A percentile compares a stretch with the other conserved stretches of the same genome.
phyloP scores from a whole-genome alignment of 1,140 invertebrate species.

The Melipona quadrifasciata region DNA sequence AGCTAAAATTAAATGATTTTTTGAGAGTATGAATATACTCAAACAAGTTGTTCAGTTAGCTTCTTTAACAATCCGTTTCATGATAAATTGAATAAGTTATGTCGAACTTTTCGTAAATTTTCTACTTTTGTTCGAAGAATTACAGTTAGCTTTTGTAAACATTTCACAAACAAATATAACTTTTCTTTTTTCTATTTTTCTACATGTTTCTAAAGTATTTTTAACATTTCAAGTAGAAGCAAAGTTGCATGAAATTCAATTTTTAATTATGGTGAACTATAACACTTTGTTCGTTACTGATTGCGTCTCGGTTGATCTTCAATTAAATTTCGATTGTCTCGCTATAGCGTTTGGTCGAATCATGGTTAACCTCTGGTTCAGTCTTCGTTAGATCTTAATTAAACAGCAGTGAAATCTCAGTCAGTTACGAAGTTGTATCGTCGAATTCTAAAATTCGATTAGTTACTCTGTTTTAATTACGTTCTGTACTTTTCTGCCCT shows the following conservation, averaged over 20 bases:
- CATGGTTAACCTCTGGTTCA: constrained; percentile 17
- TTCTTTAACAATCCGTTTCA: background rate
- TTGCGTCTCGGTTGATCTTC: constrained; percentile 11
- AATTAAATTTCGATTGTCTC: constrained; percentile 28
- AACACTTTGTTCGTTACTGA: background rate
- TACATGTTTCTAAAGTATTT: background rate
- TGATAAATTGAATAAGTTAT: background rate
- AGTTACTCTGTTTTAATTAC: background rate
- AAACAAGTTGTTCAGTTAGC: background rate
- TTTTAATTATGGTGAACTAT: background rate
- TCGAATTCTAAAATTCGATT: background rate
- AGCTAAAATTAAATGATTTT: background rate
- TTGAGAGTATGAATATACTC: background rate
- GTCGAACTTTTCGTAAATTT: background rate
- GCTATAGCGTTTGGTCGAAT: background rate
- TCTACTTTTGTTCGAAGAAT: background rate
- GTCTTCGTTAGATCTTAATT: constrained; percentile 27
- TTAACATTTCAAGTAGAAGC: too few relatives aligned
- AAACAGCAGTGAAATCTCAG: background rate
- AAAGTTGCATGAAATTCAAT: background rate
- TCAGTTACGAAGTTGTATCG: background rate
- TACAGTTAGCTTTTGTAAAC: background rate
- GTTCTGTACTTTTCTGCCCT: too few relatives aligned
- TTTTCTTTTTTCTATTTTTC: too few relatives aligned
- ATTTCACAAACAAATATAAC: background rate